A percentile compares a stretch with the other conserved stretches of the same genome.
Conservation (phyloP, 2,797 vertebrate species). For the Squalus acanthias region DNA sequence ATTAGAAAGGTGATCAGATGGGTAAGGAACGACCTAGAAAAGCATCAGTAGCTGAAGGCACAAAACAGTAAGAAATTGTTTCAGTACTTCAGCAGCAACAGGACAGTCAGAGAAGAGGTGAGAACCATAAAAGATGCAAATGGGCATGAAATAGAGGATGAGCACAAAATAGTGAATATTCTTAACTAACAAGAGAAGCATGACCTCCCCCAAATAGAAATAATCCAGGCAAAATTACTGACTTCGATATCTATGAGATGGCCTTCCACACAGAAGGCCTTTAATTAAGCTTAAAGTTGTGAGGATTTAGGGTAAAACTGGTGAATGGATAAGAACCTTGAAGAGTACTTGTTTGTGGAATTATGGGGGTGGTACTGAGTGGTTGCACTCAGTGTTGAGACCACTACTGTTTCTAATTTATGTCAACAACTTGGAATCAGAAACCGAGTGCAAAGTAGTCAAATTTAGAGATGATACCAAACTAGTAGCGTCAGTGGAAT, state of each 20-base stretch:
- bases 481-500: background rate
- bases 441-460: background rate
- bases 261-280: background rate
- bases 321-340: background rate
- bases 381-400: background rate
- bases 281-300: background rate
- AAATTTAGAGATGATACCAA: background rate
- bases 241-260: background rate
- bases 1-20: background rate
- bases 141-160: background rate
- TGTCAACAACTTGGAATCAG: background rate
- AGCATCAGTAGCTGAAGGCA: background rate
- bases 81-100: background rate
- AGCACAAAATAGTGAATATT: background rate
- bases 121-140: background rate
- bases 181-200: background rate
- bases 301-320: background rate
- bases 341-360: background rate
- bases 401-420: background rate
- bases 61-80: background rate
- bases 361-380: background rate
- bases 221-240: background rate
- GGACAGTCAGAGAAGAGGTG: background rate
- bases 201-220: background rate
- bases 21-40: too few species aligned